Evolutionary conservation across 92 coral and sea anemone genomes (phyloP), one percentile per base, ranked within the genome.

Genomic region (Porites evermanni): DNA sequence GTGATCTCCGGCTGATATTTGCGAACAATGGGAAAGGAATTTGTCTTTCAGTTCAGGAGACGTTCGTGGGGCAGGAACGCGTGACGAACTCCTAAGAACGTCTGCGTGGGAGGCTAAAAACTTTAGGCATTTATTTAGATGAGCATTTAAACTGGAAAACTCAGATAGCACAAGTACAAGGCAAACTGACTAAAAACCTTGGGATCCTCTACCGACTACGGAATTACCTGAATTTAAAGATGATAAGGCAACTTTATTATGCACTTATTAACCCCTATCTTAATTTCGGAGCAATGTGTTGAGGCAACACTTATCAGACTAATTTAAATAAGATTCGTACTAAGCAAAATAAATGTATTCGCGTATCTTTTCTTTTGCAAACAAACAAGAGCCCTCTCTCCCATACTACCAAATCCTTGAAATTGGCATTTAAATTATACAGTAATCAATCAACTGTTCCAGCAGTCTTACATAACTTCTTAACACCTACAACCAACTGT

Each of bases 201-300:
- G 75, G 75, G n/a, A 70, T 70, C 8, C 75, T 70, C 54, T 70
- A 24, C 54, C 75, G n/a, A 70, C 75, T 70, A 4, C 38, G 75
- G 75, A 70, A 70, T 70, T 70, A 70, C 75, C 75, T 70, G 58
- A 32, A 73, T 73, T 73, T 73, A 73, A 70, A 70, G 75, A 70
- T 70, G 20, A 18, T 73, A 32, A 73, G 78, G 50, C 59, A 73
- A 47, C 59, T 47, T 18, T 73, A 73, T 53, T 70, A 70, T 70
- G 78, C 78, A 73, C 78, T 73, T 73, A 73, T 73, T 73, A 38
- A 73, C 60, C 20, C 78, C 50, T 73, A 73, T 73, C 59, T 73
- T 73, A 73, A 73, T 73, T 69, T 19, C 16, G 74, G 69, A 2
- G 69, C 69, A 64, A 64, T 64, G 75, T 24, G 75, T 70, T 70